phyloP scores from a whole-genome alignment of 1,140 invertebrate genomes.

The Drosophila pruinosa region DNA sequence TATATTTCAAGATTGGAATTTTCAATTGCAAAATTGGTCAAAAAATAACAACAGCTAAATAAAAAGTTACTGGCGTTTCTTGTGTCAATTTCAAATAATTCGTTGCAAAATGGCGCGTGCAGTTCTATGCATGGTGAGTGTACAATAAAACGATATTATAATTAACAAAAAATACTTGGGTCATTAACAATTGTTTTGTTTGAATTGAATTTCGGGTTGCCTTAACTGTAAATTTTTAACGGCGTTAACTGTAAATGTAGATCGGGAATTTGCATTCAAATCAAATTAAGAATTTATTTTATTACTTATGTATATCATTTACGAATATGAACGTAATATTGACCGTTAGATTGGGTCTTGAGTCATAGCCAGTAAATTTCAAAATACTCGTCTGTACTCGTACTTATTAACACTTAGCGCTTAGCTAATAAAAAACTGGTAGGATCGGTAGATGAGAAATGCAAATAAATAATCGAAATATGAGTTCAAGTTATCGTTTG shows the following conservation, averaged over 20 bases:
- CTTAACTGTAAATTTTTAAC: slow-evolving; percentile 3
- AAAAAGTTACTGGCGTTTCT: slow-evolving; percentile 71
- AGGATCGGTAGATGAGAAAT: slow-evolving; percentile 50
- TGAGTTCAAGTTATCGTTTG: slow-evolving; percentile 35
- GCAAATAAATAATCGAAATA: slow-evolving; percentile 59
- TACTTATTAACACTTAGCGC: slow-evolving; percentile 53
- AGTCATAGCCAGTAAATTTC: slow-evolving; percentile 37
- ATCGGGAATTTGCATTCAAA: not conserved
- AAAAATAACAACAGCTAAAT: slow-evolving; percentile 43
- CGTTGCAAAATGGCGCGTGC: slow-evolving; percentile 81
- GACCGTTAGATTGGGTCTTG: slow-evolving; percentile 1
- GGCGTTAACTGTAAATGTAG: not conserved
- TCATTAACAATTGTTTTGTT: not conserved
- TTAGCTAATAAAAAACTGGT: slow-evolving; percentile 36
- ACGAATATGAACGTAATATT: not conserved
- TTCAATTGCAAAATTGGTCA: slow-evolving; percentile 54
- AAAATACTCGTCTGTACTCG: slow-evolving; percentile 5
- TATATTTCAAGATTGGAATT: slow-evolving; percentile 71
- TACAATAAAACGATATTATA: not conserved
- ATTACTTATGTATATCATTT: not conserved
- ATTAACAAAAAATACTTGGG: not conserved
- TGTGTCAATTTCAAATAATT: slow-evolving; percentile 63
- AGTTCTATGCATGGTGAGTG: slow-evolving; percentile 81
- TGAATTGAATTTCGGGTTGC: not conserved
- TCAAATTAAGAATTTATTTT: not conserved